Percentiles rank a stretch among this genome's conserved stretches.
phyloP scores from a whole-genome alignment of 2,113 vertebrate genomes.

The Oryzias curvinotus region DNA sequence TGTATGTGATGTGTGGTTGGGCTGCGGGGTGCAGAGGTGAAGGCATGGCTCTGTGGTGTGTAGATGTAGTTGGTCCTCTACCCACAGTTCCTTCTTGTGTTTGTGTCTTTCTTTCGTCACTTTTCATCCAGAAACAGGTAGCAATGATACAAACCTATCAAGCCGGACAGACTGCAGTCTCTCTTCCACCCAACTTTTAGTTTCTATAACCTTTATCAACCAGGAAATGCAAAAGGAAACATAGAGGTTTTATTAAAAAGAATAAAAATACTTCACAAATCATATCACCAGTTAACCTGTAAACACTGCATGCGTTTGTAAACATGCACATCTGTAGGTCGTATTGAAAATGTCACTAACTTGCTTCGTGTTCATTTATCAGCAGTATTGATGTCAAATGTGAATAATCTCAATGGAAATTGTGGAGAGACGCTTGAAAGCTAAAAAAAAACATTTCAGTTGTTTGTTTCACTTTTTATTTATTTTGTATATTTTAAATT shows the following conservation, averaged over 20 bases:
- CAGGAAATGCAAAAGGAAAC: background rate
- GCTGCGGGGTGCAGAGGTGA: conserved; percentile 33
- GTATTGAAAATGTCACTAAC: conserved; percentile 61
- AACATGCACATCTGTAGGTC: conserved; percentile 66
- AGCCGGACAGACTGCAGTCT: conserved; percentile 29
- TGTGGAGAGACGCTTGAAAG: conserved; percentile 71
- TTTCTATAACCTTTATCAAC: conserved; percentile 41
- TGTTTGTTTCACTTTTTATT: conserved; percentile 68
- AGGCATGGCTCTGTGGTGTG: conserved; percentile 56
- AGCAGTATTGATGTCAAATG: conserved; percentile 80
- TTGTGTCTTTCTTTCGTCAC: conserved; percentile 35
- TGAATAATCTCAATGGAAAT: conserved; percentile 72
- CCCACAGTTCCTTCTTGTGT: conserved; percentile 43
- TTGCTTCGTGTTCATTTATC: conserved; percentile 77
- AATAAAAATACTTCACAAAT: conserved; percentile 24
- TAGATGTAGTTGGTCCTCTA: conserved; percentile 59
- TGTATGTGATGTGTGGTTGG: conserved; percentile 73
- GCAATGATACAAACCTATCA: conserved; percentile 25
- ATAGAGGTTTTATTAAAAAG: background rate
- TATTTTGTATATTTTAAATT: conserved; percentile 72
- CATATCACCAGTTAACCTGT: conserved; percentile 63
- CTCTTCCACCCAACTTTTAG: conserved; percentile 1
- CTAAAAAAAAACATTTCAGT: conserved; percentile 63
- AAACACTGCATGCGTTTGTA: conserved; percentile 77
- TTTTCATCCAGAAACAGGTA: conserved; percentile 19